phyloP scores from a whole-genome alignment of 2,797 vertebrate genomes.

The Lagodon rhomboides region DNA sequence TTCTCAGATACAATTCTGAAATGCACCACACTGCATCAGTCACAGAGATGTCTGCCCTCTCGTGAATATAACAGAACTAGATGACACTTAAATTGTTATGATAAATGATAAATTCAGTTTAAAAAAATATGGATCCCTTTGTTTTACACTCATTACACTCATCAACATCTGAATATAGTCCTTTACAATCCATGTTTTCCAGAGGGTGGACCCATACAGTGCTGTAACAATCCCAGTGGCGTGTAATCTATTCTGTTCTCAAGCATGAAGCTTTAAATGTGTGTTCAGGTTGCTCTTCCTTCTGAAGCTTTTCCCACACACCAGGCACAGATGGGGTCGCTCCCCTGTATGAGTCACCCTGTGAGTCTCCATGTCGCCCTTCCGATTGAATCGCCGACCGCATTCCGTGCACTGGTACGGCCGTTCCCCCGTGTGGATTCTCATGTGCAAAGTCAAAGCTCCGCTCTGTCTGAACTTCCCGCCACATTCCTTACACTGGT shows the following conservation, averaged over 20 bases:
- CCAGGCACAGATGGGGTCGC: conserved; percentile 34
- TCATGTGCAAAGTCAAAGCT: conserved; percentile 40
- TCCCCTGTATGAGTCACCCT: conserved; percentile 36
- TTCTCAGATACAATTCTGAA: no score
- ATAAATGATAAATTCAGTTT: not conserved
- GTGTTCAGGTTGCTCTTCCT: conserved; percentile 37
- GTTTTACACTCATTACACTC: not conserved
- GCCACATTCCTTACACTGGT: conserved; percentile 36
- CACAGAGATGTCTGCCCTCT: no score
- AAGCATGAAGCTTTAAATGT: conserved; percentile 29
- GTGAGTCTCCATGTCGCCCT: conserved; percentile 45
- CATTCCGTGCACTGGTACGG: conserved; percentile 43
- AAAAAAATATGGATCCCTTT: no score
- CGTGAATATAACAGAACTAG: no score
- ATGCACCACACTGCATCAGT: no score
- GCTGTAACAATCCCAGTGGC: not conserved
- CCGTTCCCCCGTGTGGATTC: conserved; percentile 45
- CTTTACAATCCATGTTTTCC: not conserved
- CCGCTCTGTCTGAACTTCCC: conserved; percentile 41
- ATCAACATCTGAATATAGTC: not conserved
- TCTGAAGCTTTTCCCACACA: conserved; percentile 35
- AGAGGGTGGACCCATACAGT: not conserved
- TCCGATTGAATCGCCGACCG: conserved; percentile 31
- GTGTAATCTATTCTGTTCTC: not conserved
- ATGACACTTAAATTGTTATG: no score